Evolutionary conservation across 2,113 vertebrate genomes (phyloP).

Genomic region (Albula glossodonta): DNA sequence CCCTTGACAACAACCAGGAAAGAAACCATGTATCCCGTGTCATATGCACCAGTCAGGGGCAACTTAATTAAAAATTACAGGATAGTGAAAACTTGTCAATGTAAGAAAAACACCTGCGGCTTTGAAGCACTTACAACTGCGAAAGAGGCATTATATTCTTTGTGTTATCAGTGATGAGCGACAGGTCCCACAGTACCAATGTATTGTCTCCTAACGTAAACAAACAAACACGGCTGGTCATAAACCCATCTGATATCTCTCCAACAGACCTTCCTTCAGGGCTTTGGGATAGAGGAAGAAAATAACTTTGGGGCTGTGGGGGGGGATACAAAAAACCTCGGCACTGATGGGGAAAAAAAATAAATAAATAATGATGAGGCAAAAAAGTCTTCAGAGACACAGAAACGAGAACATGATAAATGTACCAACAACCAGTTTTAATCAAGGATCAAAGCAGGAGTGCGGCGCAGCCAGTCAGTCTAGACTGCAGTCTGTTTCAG

Average conservation of each 20-base stretch:
- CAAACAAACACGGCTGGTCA: conserved; percentile 10
- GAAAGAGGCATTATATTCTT: neutral
- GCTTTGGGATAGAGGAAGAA: neutral
- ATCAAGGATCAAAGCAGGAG: conserved; percentile 77
- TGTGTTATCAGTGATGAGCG: neutral
- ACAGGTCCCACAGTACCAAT: neutral
- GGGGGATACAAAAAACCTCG: conserved; percentile 12
- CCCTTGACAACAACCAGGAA: neutral
- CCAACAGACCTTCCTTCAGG: neutral
- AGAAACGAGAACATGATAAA: conserved; percentile 66
- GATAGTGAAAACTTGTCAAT: neutral
- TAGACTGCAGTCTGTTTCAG: conserved; percentile 70
- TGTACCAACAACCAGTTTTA: conserved; percentile 70
- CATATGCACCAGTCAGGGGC: neutral
- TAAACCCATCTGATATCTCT: neutral
- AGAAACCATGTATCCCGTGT: neutral
- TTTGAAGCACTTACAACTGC: neutral
- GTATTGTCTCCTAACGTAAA: conserved; percentile 17
- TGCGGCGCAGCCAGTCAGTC: conserved; percentile 75
- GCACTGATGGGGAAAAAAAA: conserved; percentile 11
- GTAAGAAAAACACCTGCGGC: neutral
- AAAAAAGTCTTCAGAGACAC: conserved; percentile 22
- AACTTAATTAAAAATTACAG: neutral
- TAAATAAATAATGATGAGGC: neutral
- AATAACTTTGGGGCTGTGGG: neutral